These are phyloP conservation scores for Megaustenia siamemsis DNA, from an alignment of 2,888 invertebrate genomes.

Conservation along the genomic window DNA sequence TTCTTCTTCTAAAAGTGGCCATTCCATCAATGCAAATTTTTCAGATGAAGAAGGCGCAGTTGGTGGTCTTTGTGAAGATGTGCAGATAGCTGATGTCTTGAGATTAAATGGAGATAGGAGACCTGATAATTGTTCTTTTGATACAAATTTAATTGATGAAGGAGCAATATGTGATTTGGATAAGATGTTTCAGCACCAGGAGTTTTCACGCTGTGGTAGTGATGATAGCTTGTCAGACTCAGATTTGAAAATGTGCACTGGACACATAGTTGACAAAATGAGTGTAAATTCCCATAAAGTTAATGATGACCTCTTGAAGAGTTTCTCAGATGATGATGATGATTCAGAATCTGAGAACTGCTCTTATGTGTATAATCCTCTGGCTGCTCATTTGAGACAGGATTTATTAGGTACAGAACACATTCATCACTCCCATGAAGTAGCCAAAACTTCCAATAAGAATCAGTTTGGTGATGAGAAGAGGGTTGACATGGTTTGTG, in stretches of 20 bases:
- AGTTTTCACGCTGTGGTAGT: conserved; percentile 27
- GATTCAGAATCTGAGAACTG: conserved; percentile 45
- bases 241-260: neutral
- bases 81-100: neutral
- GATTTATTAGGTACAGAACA: neutral
- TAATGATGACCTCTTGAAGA: neutral
- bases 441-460: neutral
- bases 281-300: neutral
- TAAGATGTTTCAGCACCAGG: conserved; percentile 51
- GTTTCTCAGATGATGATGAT: conserved; percentile 30
- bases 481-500: neutral
- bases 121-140: conserved; percentile 22
- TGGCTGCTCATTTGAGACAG: neutral
- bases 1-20: neutral
- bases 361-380: conserved; percentile 39
- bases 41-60: conserved; percentile 31
- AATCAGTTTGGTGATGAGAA: neutral
- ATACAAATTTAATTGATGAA: conserved; percentile 60
- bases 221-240: conserved; percentile 15
- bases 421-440: neutral
- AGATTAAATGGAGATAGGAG: conserved; percentile 8
- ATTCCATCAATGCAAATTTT: neutral
- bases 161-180: conserved; percentile 63
- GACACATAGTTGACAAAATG: neutral
- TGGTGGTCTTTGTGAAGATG: conserved; percentile 7